A percentile compares a stretch with the other conserved stretches of the same genome.
These are phyloP conservation scores for Sericinus montela DNA, from an alignment of 2,888 invertebrate species.

Conservation along the genomic window DNA sequence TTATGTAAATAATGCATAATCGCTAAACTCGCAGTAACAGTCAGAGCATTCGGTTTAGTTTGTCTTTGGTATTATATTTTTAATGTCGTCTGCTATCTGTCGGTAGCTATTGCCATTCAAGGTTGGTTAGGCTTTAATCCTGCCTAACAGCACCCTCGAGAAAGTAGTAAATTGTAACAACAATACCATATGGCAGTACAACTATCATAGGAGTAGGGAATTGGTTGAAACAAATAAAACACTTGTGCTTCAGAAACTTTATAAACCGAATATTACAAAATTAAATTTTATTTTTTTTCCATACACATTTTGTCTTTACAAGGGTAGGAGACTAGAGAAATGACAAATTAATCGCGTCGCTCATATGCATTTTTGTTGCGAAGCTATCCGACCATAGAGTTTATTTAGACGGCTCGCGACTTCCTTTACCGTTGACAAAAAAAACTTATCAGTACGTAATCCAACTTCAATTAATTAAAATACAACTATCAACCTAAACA, in stretches of 20 bases:
- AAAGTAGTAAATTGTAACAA: no score
- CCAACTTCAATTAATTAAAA: constrained; percentile 17
- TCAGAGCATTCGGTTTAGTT: no score
- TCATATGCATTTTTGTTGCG: constrained; percentile 53
- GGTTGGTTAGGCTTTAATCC: no score
- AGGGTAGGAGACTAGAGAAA: constrained; percentile 76
- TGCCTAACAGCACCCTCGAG: no score
- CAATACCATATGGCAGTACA: no score
- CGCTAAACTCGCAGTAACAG: no score
- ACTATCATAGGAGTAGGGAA: neutral
- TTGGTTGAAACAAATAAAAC: constrained; percentile 39
- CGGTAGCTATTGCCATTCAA: no score
- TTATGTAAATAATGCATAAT: no score
- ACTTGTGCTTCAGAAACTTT: constrained; percentile 66
- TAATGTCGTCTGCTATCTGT: no score
- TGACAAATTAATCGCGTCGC: constrained; percentile 67
- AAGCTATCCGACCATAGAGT: constrained; percentile 43
- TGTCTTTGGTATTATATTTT: no score
- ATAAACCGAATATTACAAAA: constrained; percentile 74
- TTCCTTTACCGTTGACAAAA: constrained; percentile 35
- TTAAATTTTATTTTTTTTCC: constrained; percentile 47
- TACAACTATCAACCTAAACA: constrained; percentile 55
- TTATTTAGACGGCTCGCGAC: constrained; percentile 25
- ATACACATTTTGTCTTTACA: constrained; percentile 73
- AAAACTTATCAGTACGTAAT: constrained; percentile 14